A percentile compares a stretch with the other conserved stretches of the same genome.
Conservation (phyloP, 2,113 vertebrate genomes). For the Rhynchomys soricoides region DNA sequence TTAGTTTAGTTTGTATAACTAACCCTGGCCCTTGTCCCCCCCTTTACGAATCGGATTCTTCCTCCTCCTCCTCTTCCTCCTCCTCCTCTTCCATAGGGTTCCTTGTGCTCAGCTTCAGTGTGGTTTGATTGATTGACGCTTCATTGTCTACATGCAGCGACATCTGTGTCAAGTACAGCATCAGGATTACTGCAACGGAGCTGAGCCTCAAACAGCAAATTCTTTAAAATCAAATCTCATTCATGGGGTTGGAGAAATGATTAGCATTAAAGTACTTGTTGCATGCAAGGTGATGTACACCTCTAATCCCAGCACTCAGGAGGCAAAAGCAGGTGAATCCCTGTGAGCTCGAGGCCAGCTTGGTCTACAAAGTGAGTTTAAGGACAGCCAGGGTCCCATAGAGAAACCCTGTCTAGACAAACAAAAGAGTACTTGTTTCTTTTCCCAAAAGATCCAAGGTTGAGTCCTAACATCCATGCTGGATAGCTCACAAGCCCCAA, state of each 20-base stretch:
- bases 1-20: conserved; percentile 39
- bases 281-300: not conserved
- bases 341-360: not conserved
- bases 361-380: not conserved
- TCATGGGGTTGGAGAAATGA: not conserved
- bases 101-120: conserved; percentile 84
- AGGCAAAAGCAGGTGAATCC: not conserved
- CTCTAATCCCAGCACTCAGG: not conserved
- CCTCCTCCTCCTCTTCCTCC: conserved; percentile 85
- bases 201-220: not conserved
- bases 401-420: not conserved
- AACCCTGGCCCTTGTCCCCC: not conserved
- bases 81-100: conserved; percentile 76
- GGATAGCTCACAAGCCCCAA: not conserved
- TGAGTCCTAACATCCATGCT: not conserved
- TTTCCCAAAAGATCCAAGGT: not conserved
- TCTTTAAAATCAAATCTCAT: not conserved
- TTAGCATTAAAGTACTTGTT: not conserved
- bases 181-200: not conserved
- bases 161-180: conserved; percentile 76
- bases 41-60: conserved; percentile 85
- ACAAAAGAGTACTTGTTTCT: not conserved
- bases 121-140: conserved; percentile 88
- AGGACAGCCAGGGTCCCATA: not conserved
- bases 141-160: conserved; percentile 88